Evolutionary conservation across 1,140 invertebrate species (phyloP), one percentile per base, ranked within the genome.

Genomic region (Acyrthosiphon pisum): DNA sequence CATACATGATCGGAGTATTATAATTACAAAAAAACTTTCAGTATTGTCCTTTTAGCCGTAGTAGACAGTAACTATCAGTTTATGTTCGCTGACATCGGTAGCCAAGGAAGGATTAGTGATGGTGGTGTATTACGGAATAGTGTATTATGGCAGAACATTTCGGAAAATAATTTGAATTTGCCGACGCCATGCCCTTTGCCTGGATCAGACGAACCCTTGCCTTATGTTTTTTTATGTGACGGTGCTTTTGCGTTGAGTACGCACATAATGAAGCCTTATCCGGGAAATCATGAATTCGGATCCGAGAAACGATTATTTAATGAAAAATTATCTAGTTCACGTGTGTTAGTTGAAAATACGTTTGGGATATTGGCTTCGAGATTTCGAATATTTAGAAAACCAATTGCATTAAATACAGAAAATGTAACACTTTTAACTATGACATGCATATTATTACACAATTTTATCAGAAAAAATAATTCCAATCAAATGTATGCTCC

Each of bases 361-460:
- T 96, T 96, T 94, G 96, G 96, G n/a, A 96, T 96, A 93, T 94
- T 96, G 53, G 94, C 95, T 4, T 94, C 94, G 37, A 94, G 94
- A 83, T 96, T 95, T 94, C 94, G 95, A 94, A 94, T 96, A 87
- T 95, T 96, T 44, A 93, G 94, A 94, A 94, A 93, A 60, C 94
- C 95, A 60, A 94, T 95, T 20, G 44, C 93, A 81, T 87, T 95
- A 50, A 89, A 94, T 41, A 94, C 94, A 89, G 91, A 95, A 93
- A 95, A 93, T 90, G 94, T 94, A 23, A 35, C 94, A 83, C 44
- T 92, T 91, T 68, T 95, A 89, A 94, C 94, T 23, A 94, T 95
- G 94, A 94, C 94, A 9, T 94, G 94, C 94, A 88, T 94, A 50
- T 86, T 94, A 88, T n/a, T 88, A n/a, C 91, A 86, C 68, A 76